Conservation (phyloP, 35 echinoderm and acorn worm genomes). For the Eucidaris tribuloides region DNA sequence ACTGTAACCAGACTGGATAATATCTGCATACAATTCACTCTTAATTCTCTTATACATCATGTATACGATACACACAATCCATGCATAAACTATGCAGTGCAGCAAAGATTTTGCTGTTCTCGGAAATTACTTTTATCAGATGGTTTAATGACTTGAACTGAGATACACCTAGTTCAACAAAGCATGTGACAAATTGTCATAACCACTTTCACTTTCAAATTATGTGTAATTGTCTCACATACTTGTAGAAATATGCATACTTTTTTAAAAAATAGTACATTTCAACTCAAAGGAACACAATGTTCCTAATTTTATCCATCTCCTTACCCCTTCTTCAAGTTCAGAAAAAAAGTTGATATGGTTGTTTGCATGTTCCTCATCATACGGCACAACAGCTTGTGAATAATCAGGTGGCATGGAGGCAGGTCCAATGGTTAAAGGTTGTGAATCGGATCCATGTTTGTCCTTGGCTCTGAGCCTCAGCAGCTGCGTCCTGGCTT, state of each 20-base stretch:
- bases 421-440: background rate
- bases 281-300: background rate
- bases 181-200: background rate
- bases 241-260: background rate
- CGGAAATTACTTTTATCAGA: too few species aligned
- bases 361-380: slow-evolving; percentile 1
- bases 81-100: too few species aligned
- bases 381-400: slow-evolving; percentile 4
- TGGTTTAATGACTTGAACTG: background rate
- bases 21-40: too few species aligned
- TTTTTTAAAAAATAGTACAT: background rate
- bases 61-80: too few species aligned
- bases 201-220: background rate
- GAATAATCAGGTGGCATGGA: background rate
- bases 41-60: too few species aligned
- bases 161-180: background rate
- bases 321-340: slow-evolving; percentile 45
- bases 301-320: background rate
- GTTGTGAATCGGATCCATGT: background rate
- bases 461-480: slow-evolving; percentile 54
- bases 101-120: too few species aligned
- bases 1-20: too few species aligned
- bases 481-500: slow-evolving; percentile 68
- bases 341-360: slow-evolving; percentile 89
- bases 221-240: background rate